Evolutionary conservation across 2,113 vertebrate species (phyloP), one percentile per base, ranked within the genome.

Genomic region (Tautogolabrus adspersus): DNA sequence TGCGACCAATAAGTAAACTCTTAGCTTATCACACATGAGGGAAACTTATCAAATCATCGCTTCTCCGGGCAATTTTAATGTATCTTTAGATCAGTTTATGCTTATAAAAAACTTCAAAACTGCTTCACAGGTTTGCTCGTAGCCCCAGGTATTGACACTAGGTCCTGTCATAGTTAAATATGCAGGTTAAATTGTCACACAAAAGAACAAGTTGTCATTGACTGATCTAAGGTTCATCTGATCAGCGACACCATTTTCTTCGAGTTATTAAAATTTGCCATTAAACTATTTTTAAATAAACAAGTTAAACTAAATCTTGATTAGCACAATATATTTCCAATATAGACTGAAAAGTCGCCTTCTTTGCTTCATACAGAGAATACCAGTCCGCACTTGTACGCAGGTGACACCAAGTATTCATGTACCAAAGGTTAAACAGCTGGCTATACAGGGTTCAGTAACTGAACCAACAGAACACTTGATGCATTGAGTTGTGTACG

Each of bases 391-490:
- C 18, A n/a, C 47, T 34, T 46, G 56, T 26, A 10, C 47, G 30
- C 68, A 75, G 60, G 47, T 51, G 63, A 62, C 13, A 16, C 30
- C 59, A 42, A 52, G 58, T 68, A 13, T 59, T 71, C 26, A 46
- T 56, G 52, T 76, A 37, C 51, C 71, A 79, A 65, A 75, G 62
- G 69, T 76, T 83, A 75, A 81, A 75, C 80, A 69, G 71, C 72
- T 80, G 68, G 71, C 60, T 71, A 13, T 64, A 59, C 9, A 40
- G 52, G 38, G 58, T 51, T 73, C 19, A 1, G 34, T 47, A 61
- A 46, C 52, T 47, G 16, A 47, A 34, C 30, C 55, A 82, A 62
- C 40, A 71, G 55, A 80, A 62, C 26, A 68, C 73, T 37, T 72
- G 75, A 73, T 65, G 69, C 68, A 10, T 54, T 38, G 57, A 44